phyloP scores from a whole-genome alignment of 2,888 invertebrate species.

The Leptarthrus brevirostris region DNA sequence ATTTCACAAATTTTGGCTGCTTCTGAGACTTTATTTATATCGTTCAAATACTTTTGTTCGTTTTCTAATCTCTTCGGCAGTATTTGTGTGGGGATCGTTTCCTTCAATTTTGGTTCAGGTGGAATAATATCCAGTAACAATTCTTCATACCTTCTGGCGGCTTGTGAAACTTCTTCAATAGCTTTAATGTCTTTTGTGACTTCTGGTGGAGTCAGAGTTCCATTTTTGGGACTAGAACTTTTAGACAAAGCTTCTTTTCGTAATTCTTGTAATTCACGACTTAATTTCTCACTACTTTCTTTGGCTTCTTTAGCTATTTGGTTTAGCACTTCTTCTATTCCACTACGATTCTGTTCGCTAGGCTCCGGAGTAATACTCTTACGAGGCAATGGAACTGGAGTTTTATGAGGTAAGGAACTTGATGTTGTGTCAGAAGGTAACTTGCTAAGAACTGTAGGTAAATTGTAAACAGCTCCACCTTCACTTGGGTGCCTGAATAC shows the following conservation, averaged over 20 bases:
- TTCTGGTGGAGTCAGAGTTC: constrained; percentile 60
- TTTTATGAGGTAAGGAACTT: constrained; percentile 63
- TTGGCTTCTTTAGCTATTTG: constrained; percentile 81
- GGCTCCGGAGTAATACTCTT: constrained; percentile 67
- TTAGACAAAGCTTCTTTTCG: constrained; percentile 61
- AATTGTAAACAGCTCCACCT: constrained; percentile 64
- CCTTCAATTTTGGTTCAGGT: constrained; percentile 48
- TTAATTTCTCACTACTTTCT: constrained; percentile 77
- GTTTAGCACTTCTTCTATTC: constrained; percentile 78
- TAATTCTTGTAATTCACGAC: constrained; percentile 74
- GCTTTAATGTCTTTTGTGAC: constrained; percentile 61
- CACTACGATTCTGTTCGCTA: constrained; percentile 68
- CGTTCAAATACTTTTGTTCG: constrained; percentile 63
- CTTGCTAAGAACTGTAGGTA: constrained; percentile 61
- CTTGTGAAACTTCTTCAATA: constrained; percentile 68
- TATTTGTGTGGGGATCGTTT: constrained; percentile 49
- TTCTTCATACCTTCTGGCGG: constrained; percentile 69
- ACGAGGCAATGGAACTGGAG: constrained; percentile 71
- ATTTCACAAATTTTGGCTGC: constrained; percentile 65
- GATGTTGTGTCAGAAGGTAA: constrained; percentile 36
- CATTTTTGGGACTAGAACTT: constrained; percentile 13
- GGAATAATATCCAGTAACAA: constrained; percentile 66
- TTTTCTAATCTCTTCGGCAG: constrained; percentile 60
- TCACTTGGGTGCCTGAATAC: constrained; percentile 65
- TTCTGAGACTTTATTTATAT: constrained; percentile 63